Percentiles rank a stretch among this genome's conserved stretches.
phyloP scores from a whole-genome alignment of 2,797 vertebrate genomes.

The Yasuhikotakia modesta region DNA sequence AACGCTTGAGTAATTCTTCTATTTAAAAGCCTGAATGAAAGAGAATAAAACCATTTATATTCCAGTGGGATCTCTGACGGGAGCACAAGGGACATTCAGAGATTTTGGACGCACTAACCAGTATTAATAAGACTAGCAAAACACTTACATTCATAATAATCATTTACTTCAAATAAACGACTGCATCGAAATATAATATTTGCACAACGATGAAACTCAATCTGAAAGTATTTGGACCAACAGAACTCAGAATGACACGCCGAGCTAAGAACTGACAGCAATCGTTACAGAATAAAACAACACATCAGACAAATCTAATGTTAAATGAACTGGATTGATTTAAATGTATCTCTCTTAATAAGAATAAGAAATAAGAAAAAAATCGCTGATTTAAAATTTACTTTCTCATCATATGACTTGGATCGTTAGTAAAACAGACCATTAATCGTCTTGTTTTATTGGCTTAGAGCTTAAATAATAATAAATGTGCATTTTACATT shows the following conservation, averaged over 20 bases:
- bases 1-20: constrained; percentile 72
- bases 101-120: constrained; percentile 71
- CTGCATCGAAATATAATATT: neutral
- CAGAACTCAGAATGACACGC: no score
- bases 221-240: neutral
- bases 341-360: no score
- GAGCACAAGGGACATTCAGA: constrained; percentile 76
- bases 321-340: no score
- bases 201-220: neutral
- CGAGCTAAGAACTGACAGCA: no score
- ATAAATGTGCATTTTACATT: neutral
- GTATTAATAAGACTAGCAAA: constrained; percentile 86
- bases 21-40: constrained; percentile 66
- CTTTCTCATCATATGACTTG: neutral
- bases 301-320: no score
- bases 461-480: neutral
- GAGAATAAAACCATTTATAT: constrained; percentile 83
- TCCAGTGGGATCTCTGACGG: constrained; percentile 85
- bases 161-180: neutral
- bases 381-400: no score
- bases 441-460: neutral
- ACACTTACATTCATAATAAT: constrained; percentile 71
- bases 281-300: no score
- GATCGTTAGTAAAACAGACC: neutral
- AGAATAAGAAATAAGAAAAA: no score